phyloP scores from a whole-genome alignment of 1,140 invertebrate species.

The Hypothenemus hampei region DNA sequence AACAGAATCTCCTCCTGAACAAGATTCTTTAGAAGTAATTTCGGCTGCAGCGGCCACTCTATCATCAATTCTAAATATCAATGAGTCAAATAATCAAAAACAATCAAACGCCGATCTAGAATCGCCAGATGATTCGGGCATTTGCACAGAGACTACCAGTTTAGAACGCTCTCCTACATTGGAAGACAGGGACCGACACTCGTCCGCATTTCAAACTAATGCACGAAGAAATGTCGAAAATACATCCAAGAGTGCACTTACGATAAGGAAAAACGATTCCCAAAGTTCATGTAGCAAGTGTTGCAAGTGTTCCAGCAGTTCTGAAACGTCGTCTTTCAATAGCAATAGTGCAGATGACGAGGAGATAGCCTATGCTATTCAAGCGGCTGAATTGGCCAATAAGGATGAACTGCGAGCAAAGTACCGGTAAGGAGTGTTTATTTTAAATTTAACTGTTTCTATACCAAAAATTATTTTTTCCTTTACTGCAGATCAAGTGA shows the following conservation, averaged over 20 bases:
- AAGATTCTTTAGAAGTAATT: slow-evolving; percentile 53
- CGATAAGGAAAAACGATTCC: slow-evolving; percentile 25
- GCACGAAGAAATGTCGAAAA: neutral
- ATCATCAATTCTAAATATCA: slow-evolving; percentile 56
- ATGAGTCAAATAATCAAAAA: slow-evolving; percentile 39
- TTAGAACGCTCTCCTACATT: slow-evolving; percentile 57
- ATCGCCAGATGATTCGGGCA: slow-evolving; percentile 60
- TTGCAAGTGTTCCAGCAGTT: slow-evolving; percentile 41
- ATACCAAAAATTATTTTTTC: no score
- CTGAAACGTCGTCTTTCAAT: slow-evolving; percentile 67
- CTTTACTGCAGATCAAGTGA: slow-evolving; percentile 71
- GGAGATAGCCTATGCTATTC: slow-evolving; percentile 80
- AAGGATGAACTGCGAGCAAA: slow-evolving; percentile 73
- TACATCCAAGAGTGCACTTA: slow-evolving; percentile 8
- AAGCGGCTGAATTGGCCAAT: slow-evolving; percentile 78
- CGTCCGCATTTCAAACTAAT: no score
- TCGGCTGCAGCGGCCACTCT: slow-evolving; percentile 62
- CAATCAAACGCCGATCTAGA: slow-evolving; percentile 30
- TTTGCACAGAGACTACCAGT: slow-evolving; percentile 68
- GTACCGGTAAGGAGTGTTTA: slow-evolving; percentile 65
- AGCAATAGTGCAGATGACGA: slow-evolving; percentile 85
- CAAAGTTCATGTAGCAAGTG: no score
- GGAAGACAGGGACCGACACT: slow-evolving; percentile 37
- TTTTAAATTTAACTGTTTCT: no score
- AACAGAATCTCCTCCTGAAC: slow-evolving; percentile 48